Evolutionary conservation across 2,888 invertebrate genomes (phyloP).

Genomic region (Troilus luridus): DNA sequence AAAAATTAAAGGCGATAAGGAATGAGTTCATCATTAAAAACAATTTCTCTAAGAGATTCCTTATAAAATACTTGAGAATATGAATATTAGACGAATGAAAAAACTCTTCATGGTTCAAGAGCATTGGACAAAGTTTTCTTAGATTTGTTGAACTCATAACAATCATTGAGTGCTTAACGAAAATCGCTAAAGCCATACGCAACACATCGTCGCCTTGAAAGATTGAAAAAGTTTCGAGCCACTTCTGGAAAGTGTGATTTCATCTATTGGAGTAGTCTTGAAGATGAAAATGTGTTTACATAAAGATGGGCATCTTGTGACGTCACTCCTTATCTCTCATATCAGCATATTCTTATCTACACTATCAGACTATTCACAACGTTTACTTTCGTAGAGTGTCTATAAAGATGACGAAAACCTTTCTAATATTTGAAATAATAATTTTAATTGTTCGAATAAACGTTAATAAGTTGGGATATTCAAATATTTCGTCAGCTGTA

Average conservation of each 20-base stretch:
- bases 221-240: not conserved
- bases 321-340: not conserved
- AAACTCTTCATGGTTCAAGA: not conserved
- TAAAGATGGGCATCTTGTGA: not conserved
- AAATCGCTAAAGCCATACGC: not conserved
- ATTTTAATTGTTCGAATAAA: not conserved
- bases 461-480: not conserved
- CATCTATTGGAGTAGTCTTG: slow-evolving; percentile 2
- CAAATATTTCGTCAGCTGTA: not conserved
- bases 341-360: not conserved
- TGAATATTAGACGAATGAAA: not conserved
- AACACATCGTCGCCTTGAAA: not conserved
- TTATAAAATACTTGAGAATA: not conserved
- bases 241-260: slow-evolving; percentile 7
- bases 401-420: not conserved
- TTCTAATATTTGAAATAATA: not conserved
- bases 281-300: slow-evolving; percentile 4
- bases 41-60: not conserved
- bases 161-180: slow-evolving; percentile 9
- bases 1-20: not conserved
- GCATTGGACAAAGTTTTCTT: not conserved
- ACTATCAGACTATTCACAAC: not conserved
- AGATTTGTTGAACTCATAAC: not conserved
- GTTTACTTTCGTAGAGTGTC: not conserved
- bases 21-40: not conserved